Evolutionary conservation across 2,888 invertebrate species (phyloP), one percentile per base, ranked within the genome.

Genomic region (Diarsia dahlii): DNA sequence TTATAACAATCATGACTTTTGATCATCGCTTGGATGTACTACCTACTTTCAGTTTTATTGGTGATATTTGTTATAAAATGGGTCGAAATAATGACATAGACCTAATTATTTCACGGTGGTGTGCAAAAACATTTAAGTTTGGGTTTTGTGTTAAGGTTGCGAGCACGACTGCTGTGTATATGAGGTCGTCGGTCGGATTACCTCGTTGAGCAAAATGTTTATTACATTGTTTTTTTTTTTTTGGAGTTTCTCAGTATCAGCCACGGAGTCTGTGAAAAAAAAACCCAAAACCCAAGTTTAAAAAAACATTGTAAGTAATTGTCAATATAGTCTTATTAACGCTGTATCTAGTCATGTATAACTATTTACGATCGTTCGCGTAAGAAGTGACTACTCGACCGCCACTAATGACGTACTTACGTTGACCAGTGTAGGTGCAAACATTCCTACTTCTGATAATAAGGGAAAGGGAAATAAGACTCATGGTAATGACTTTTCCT

Each of bases 301-400:
- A 39, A 60, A 63, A 60, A 50, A 15, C 5, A 50, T 66, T 86
- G 87, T 86, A 88, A 76, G 88, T 88, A 86, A 39, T 77, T 84
- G 69, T 81, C 66, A 70, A 72, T 75, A 64, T 68, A 80, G 50
- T 54, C n/a, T 65, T 85, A 87, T 13, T 52, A 73, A 75, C 46
- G 62, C 39, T 74, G 64, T 83, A 80, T 71, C 20, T 76, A 88
- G 84, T 77, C 76, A 70, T 77, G 54, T 80, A 86, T 39, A 56
- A 74, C 34, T 80, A 72, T 77, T 77, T 69, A 74, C 56, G 18
- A 58, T 67, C 58, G n/a, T 86, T 81, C 48, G 68, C 34, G 20
- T 86, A 70, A 78, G 15, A 75, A 80, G 78, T 86, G 81, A 84
- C 71, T 65, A 18, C 2, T 12, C 10, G 62, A 84, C 81, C 84